Conservation (phyloP, 2,888 invertebrate genomes). For the Ditula angustiorana region DNA sequence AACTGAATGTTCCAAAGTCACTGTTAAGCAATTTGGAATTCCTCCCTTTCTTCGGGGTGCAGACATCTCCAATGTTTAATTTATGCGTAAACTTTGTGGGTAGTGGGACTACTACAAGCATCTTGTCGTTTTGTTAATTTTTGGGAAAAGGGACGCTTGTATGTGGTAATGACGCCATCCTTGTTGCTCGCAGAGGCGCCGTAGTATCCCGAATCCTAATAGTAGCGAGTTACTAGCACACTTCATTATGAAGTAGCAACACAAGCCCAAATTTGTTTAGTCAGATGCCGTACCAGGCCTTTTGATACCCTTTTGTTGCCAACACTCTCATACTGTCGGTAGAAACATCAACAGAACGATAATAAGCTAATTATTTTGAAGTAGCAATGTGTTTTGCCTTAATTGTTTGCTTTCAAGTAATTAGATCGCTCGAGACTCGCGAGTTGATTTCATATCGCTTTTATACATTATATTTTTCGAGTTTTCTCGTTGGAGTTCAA, state of each 20-base stretch:
- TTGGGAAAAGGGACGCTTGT: slow-evolving; percentile 1
- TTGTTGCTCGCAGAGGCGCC: not conserved
- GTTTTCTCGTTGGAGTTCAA: not conserved
- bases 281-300: slow-evolving; percentile 40
- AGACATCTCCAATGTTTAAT: slow-evolving; percentile 47
- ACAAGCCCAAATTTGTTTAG: slow-evolving; percentile 42
- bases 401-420: not conserved
- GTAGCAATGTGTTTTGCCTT: slow-evolving; percentile 6
- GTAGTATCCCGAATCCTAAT: slow-evolving; percentile 15
- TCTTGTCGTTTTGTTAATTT: slow-evolving; percentile 17
- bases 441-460: not conserved
- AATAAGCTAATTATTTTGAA: slow-evolving; percentile 9
- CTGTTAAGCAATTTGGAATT: slow-evolving; percentile 47
- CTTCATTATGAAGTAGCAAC: slow-evolving; percentile 52
- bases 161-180: not conserved
- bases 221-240: slow-evolving; percentile 49
- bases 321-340: slow-evolving; percentile 5
- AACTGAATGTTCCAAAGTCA: not conserved
- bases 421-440: not conserved
- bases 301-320: slow-evolving; percentile 37
- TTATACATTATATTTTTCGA: not conserved
- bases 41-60: slow-evolving; percentile 44
- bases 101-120: slow-evolving; percentile 23
- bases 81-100: slow-evolving; percentile 54
- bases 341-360: slow-evolving; percentile 6